Base-by-base conservation (phyloP, 2,888 invertebrate genomes). In the Sinodicranocentrus sp. region DNA sequence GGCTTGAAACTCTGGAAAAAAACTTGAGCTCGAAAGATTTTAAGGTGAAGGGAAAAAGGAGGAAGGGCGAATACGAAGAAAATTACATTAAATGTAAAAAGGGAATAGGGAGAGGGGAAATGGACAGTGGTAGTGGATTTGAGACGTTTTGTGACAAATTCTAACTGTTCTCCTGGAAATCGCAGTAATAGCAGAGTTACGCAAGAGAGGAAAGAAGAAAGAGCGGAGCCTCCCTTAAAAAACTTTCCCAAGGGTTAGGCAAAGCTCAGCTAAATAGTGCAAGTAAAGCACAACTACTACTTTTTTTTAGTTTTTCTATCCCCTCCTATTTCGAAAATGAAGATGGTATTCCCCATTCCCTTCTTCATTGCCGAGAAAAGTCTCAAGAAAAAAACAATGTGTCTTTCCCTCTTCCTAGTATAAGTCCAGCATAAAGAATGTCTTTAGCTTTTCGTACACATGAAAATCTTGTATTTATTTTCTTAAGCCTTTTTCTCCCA, bases 401-500 rank as follows among this genome's bases (percentile, higher is more conserved):
- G n/a, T 63, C 33, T 17, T 63, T 33, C n/a, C 17, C 63, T 39
- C 63, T 19, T 63, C 19, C 10, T 25, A n/a, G 15, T 39, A 19
- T 2, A 2, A 19, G 8, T 15, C 8, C 10, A 39, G 39, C 63
- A 39, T 63, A 63, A 63, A 63, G 63, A 63, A 63, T 63, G 63
- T 63, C n/a, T 63, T 63, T 63, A 59, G 59, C 59, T 63, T 63
- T 63, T 39, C 39, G 8, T 39, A 63, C 59, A 59, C 59, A 44
- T 6, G 23, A 71, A 71, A 71, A 71, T 71, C 70, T 54, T 71
- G 70, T 71, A 71, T 71, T 71, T 71, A 71, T 71, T 71, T 71
- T 71, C 70, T 54, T 71, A 71, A 71, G 54, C 70, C 26, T 48
- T 65, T 23, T 39, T 10, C 44, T 21, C 17, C 13, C 39, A 6